These are phyloP conservation scores for Crotalus tigris DNA, from an alignment of 2,113 vertebrate genomes.

Conservation along the genomic window DNA sequence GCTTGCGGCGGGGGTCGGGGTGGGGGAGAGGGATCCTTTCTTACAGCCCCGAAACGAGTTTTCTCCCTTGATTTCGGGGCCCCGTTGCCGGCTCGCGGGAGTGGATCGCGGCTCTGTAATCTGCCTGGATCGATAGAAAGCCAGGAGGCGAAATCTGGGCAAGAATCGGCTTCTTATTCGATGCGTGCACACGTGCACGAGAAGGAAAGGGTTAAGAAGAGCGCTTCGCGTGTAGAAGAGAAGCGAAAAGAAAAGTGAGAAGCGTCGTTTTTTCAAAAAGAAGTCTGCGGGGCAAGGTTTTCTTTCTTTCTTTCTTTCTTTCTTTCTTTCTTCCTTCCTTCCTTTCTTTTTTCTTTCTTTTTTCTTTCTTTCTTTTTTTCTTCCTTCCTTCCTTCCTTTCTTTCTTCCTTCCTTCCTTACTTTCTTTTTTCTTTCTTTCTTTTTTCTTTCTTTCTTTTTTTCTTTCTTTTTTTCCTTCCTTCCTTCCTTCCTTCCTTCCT, in stretches of 20 bases:
- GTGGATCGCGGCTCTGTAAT: background rate
- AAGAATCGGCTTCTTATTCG: background rate
- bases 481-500: too few species aligned
- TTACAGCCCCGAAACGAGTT: background rate
- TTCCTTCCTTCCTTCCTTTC: too few species aligned
- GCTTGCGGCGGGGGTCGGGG: too few species aligned
- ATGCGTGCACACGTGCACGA: background rate
- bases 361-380: too few species aligned
- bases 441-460: too few species aligned
- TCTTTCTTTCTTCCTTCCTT: too few species aligned
- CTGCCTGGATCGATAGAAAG: background rate
- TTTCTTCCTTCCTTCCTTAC: too few species aligned
- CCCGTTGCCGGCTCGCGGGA: background rate
- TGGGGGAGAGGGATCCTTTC: rapidly evolving
- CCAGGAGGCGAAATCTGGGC: background rate
- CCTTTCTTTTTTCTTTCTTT: too few species aligned
- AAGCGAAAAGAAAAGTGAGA: background rate
- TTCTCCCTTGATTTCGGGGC: background rate
- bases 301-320: too few species aligned
- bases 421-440: too few species aligned
- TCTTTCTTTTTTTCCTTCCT: too few species aligned
- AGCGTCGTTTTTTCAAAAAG: background rate
- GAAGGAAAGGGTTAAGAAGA: background rate
- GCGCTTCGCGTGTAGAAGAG: background rate
- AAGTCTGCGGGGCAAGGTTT: background rate